Base-by-base conservation (phyloP, 2,797 vertebrate species). In the Chelon auratus region DNA sequence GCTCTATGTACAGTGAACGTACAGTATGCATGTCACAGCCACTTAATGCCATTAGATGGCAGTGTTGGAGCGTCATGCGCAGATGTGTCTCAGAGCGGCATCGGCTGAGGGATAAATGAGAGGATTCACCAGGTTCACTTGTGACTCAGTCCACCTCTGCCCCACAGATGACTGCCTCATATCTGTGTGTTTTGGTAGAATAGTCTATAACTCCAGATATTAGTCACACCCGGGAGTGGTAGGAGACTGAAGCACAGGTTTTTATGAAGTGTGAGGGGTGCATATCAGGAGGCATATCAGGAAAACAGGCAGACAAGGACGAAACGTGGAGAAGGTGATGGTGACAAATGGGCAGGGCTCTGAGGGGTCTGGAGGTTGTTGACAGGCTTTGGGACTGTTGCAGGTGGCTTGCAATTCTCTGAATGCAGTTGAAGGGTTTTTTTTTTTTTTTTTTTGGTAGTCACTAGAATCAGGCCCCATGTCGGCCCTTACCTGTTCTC, bases 401-500 rank as follows among this genome's bases (percentile, higher is more conserved):
- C 47, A 62, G 71, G 60, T 14, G 61, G 59, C 15, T 59, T 37
- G 47, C 36, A 42, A 62, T 58, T 63, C 15, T 51, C 81, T 30
- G 70, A 43, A 42, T 13, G 52, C 36, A 5, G 43, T 60, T 55
- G 4, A 36, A 33, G 18, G 33, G 57, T 40, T 66, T 69, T 53
- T 6, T 18, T n/a, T 40, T 26, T 42, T 42, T 47, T 62, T 20
- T 48, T 33, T 20, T 3, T 55, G 0, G 66, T 74, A 77, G 69
- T 87, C 66, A 84, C 67, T 80, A 78, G 64, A 54, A 62, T 58
- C 56, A 81, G 82, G 77, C 75, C 85, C 63, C 36, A 57, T n/a
- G 15, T 61, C 7, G 61, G 65, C 88, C 89, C 91, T 93, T 93
- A 93, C 93, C 93, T 93, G 84, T 89, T 68, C 61, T 89, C 85